Percentiles rank a stretch among this genome's conserved stretches.
Conservation (phyloP, 2,888 invertebrate genomes). For the Notodonta dromedarius region DNA sequence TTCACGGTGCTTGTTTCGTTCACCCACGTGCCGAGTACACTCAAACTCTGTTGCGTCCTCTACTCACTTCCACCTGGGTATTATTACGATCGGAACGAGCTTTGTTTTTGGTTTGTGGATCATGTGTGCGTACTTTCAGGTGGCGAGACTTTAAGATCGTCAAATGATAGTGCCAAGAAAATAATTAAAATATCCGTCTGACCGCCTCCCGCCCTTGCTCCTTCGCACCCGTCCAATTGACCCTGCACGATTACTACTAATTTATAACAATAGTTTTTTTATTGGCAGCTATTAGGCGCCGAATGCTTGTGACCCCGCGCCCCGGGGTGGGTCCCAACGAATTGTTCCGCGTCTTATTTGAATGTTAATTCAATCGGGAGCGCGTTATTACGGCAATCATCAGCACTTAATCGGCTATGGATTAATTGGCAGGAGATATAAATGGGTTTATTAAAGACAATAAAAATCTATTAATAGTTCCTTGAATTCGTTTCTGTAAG, state of each 20-base stretch:
- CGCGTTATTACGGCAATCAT: conserved; percentile 18
- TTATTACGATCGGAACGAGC: too few relatives aligned
- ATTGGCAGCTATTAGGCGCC: conserved; percentile 35
- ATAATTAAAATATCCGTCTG: not conserved
- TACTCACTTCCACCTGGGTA: too few relatives aligned
- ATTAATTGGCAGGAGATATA: conserved; percentile 12
- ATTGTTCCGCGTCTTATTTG: conserved; percentile 16
- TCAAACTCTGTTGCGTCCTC: too few relatives aligned
- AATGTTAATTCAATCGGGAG: conserved; percentile 19
- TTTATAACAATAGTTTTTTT: conserved; percentile 43
- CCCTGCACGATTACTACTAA: conserved; percentile 41
- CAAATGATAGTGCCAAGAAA: too few relatives aligned
- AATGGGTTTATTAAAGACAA: conserved; percentile 3
- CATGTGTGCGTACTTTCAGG: too few relatives aligned
- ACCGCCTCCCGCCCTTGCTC: not conserved
- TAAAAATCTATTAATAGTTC: not conserved
- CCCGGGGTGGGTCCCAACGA: not conserved
- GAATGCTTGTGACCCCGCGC: conserved; percentile 6
- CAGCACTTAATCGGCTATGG: not conserved
- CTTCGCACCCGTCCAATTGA: conserved; percentile 38
- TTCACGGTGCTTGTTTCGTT: too few relatives aligned
- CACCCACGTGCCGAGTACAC: too few relatives aligned
- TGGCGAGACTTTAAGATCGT: too few relatives aligned
- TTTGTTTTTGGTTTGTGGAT: too few relatives aligned
- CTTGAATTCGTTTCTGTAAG: too few relatives aligned